Base-by-base conservation (phyloP, 2,113 vertebrate genomes). In the Ramphastos sulfuratus region DNA sequence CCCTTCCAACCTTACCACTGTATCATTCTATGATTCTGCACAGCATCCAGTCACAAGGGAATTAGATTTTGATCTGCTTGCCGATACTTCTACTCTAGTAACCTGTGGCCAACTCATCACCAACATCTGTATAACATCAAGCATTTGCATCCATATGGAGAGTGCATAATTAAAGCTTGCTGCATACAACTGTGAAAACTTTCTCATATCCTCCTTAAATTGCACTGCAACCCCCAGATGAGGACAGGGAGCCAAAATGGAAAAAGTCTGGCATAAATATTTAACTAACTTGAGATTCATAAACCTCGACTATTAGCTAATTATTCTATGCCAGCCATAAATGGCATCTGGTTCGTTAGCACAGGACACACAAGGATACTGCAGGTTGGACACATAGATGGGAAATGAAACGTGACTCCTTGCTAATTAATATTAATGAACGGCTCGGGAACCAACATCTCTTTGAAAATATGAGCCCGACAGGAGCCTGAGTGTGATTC, bases 341-440 rank as follows among this genome's bases (percentile, higher is more conserved):
- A 87, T 42, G 89, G 92, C 94, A 90, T 93, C 92, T 95, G 94
- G 92, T 75, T 95, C 50, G 10, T 95, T 86, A 94, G 92, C 83
- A n/a, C 63, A 50, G 82, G 89, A 91, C 75, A 90, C 71, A 82
- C 78, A 82, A 96, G 66, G 79, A 92, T 95, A 76, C 88, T 85
- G 93, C 80, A 95, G 75, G 82, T 93, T 95, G 89, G 90, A 76
- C 74, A 65, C 75, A 46, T 46, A 73, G 91, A 61, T 82, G 91
- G 78, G 89, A 95, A 93, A 92, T 89, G 79, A 97, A 95, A 95
- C 8, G 39, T 93, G 89, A 87, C 89, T 96, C 70, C n/a, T 8
- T 69, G 59, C 75, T 94, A 92, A 96, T 96, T 96, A 95, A 97
- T 96, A 96, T 92, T 95, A 97, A 97, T 89, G 91, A 89, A 91